Base-by-base conservation (phyloP, 2,888 invertebrate genomes). In the Lobophora halterata region DNA sequence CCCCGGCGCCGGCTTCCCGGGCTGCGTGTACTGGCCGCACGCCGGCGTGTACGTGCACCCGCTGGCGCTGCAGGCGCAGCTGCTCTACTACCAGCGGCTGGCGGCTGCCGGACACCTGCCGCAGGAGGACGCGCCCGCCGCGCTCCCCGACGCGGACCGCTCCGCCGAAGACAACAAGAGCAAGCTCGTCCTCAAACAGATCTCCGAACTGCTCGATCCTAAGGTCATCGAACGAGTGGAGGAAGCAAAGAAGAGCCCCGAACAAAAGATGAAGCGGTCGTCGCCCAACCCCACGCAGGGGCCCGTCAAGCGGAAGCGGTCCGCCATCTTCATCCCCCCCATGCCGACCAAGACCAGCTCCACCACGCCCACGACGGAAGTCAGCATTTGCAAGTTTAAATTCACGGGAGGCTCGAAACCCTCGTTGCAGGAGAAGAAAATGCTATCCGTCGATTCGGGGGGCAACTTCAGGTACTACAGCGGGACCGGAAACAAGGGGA, bases 401-500 rank as follows among this genome's bases (percentile, higher is more conserved):
- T 96, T 97, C 69, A 96, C 96, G 0, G 96, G 96, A 0, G 97
- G 97, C 0, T 95, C 95, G 0, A 95, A 95, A 52, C 97, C 97
- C 0, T 93, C 93, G 39, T 69, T 97, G 27, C 95, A 97, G 68
- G 96, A 97, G 65, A 97, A 97, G 79, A 97, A 97, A 74, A 96
- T 96, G 92, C 88, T 97, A 0, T 95, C 95, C 0, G 95, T 97
- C 0, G 96, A 96, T 70, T 93, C 95, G 0, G 95, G 95, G 1
- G 96, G 96, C 0, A 96, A 96, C 64, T 95, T 96, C 54, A 86
- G 94, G 12, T 96, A 95, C 63, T 96, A 95, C 76, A 95, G 94
- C 57, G 95, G 95, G 0, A 95, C 95, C 0, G 95, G 95, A 0
- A 94, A 93, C 58, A 94, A 95, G 61, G 92, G 92, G 5, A 93